Evolutionary conservation across 2,888 invertebrate genomes (phyloP).

Genomic region (Bruchidius siliquastri): DNA sequence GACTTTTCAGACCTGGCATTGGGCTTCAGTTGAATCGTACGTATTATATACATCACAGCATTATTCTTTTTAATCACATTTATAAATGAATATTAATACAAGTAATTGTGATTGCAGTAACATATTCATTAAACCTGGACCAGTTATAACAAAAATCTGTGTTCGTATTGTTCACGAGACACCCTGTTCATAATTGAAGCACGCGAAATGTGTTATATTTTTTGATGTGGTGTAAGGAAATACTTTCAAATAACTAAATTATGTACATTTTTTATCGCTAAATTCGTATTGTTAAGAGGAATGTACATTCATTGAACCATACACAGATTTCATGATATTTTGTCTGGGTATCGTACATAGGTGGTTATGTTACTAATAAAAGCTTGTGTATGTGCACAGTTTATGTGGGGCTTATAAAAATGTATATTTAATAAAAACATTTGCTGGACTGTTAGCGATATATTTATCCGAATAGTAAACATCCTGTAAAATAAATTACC

Average conservation of each 20-base stretch:
- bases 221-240: too few relatives aligned
- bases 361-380: not conserved
- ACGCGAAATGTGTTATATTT: too few relatives aligned
- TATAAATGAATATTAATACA: conserved; percentile 10
- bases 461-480: not conserved
- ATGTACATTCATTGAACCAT: not conserved
- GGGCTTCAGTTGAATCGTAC: conserved; percentile 39
- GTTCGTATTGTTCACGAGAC: too few relatives aligned
- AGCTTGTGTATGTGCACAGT: not conserved
- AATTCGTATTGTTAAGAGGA: too few relatives aligned
- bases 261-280: too few relatives aligned
- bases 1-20: conserved; percentile 43
- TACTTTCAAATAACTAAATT: too few relatives aligned
- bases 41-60: conserved; percentile 26
- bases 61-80: not conserved
- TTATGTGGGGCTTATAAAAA: not conserved
- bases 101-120: too few relatives aligned
- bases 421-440: not conserved
- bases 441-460: not conserved
- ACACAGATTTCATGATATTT: too few relatives aligned
- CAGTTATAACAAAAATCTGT: too few relatives aligned
- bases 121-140: too few relatives aligned
- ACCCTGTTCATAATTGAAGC: too few relatives aligned
- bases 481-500: not conserved
- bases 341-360: not conserved